Percentiles rank a stretch among this genome's conserved stretches.
These are phyloP conservation scores for Takifugu ocellatus DNA, from an alignment of 2,797 vertebrate species.

Conservation along the genomic window DNA sequence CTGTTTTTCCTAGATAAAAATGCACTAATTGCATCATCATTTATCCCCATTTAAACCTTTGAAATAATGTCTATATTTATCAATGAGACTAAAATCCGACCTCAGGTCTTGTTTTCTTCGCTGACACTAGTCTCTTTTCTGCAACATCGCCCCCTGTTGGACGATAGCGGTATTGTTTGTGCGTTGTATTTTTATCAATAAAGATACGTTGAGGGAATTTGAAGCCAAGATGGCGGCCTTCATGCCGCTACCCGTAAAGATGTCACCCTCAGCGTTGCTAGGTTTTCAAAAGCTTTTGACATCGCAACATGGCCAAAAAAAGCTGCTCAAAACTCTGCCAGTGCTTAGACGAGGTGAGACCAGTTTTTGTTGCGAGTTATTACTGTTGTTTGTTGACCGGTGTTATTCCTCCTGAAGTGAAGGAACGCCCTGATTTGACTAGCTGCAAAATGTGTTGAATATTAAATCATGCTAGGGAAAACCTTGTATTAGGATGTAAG, in stretches of 20 bases:
- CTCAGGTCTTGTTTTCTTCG: too few relatives aligned
- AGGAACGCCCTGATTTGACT: background rate
- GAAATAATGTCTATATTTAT: too few relatives aligned
- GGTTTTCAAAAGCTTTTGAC: constrained; percentile 48
- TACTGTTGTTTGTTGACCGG: constrained; percentile 3
- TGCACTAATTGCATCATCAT: too few relatives aligned
- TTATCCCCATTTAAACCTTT: too few relatives aligned
- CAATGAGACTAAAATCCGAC: background rate
- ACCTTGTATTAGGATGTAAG: accelerated
- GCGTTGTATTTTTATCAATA: constrained; percentile 53
- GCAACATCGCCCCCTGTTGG: constrained; percentile 34
- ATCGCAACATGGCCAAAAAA: constrained; percentile 23
- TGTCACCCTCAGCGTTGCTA: constrained; percentile 64
- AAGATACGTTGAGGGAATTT: constrained; percentile 58
- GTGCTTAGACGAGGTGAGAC: constrained; percentile 65
- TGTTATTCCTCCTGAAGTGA: background rate
- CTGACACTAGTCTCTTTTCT: too few relatives aligned
- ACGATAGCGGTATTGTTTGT: background rate
- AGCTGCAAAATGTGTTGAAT: background rate
- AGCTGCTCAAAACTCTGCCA: constrained; percentile 27
- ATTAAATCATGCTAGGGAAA: background rate
- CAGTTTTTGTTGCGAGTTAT: constrained; percentile 12
- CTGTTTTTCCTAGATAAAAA: too few relatives aligned
- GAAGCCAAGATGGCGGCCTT: constrained; percentile 84
- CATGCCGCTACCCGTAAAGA: constrained; percentile 72